Conservation (phyloP, 64 coral and sea anemone species). For the Stichodactyla helianthus region DNA sequence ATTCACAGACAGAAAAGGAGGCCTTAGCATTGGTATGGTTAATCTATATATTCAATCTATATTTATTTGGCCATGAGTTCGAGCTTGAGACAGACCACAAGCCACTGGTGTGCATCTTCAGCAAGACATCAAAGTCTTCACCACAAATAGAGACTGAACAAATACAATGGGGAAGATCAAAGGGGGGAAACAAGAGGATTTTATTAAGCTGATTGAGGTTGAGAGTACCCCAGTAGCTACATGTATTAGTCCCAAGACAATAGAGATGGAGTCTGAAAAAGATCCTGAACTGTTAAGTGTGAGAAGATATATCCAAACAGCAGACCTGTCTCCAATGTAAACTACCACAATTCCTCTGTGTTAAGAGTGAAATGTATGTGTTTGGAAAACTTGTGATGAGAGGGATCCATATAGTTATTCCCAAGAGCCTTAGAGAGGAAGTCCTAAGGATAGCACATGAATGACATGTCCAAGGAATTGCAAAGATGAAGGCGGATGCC, state of each 20-base stretch:
- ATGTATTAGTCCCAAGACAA: background rate
- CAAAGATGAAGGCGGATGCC: slow-evolving; percentile 13
- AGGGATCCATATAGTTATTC: slow-evolving; percentile 6
- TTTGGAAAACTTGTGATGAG: slow-evolving; percentile 20
- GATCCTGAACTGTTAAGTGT: slow-evolving; percentile 22
- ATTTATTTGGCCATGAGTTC: background rate
- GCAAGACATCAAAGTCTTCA: too few relatives aligned
- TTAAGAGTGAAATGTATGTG: slow-evolving; percentile 20
- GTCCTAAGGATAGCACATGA: slow-evolving; percentile 22
- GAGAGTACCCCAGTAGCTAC: slow-evolving; percentile 26
- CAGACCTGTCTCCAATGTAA: slow-evolving; percentile 24
- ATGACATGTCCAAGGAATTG: slow-evolving; percentile 15
- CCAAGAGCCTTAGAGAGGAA: background rate
- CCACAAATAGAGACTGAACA: too few relatives aligned
- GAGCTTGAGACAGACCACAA: background rate
- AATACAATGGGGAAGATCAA: too few relatives aligned
- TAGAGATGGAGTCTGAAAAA: slow-evolving; percentile 50
- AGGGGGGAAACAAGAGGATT: too few relatives aligned
- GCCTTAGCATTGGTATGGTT: background rate
- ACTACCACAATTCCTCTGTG: background rate
- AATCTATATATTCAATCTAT: too few relatives aligned
- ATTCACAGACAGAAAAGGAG: background rate
- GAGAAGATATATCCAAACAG: slow-evolving; percentile 25
- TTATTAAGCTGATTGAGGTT: background rate
- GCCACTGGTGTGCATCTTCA: background rate